phyloP scores from a whole-genome alignment of 2,113 vertebrate genomes.

The Salvator merianae region DNA sequence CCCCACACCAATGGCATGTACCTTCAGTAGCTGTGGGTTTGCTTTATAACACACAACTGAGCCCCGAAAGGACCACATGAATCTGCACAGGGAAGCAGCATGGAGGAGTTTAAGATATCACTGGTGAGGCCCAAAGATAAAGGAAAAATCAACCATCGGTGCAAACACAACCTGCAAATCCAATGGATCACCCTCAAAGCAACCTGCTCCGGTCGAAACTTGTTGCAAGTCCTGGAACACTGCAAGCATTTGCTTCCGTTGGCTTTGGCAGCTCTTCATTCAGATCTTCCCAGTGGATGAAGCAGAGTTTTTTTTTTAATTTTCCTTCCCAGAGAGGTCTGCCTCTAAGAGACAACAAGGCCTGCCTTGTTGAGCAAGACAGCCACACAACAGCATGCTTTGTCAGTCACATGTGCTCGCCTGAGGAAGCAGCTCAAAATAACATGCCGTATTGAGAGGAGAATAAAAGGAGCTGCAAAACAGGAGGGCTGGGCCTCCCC shows the following conservation, averaged over 20 bases:
- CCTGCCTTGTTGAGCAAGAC: background rate
- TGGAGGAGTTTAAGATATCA: background rate
- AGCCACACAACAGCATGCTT: background rate
- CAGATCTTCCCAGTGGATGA: background rate
- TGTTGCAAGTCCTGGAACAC: no score
- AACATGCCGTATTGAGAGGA: background rate
- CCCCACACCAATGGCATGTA: no score
- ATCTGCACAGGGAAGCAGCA: background rate
- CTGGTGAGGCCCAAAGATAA: background rate
- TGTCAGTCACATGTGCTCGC: background rate
- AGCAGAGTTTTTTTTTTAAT: accelerated
- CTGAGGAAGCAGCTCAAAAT: background rate
- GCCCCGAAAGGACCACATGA: background rate
- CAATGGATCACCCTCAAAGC: background rate
- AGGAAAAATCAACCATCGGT: background rate
- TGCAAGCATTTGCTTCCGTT: background rate
- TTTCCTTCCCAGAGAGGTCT: no score
- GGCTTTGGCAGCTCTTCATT: accelerated
- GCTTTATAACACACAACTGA: background rate
- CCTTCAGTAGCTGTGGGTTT: background rate
- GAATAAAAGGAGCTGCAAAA: background rate
- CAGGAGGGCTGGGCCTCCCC: background rate
- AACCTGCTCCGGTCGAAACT: background rate
- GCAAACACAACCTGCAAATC: background rate
- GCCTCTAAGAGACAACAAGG: background rate